These are phyloP conservation scores for Ichneumoninae sp. DNA, from an alignment of 2,888 invertebrate genomes.

Conservation along the genomic window DNA sequence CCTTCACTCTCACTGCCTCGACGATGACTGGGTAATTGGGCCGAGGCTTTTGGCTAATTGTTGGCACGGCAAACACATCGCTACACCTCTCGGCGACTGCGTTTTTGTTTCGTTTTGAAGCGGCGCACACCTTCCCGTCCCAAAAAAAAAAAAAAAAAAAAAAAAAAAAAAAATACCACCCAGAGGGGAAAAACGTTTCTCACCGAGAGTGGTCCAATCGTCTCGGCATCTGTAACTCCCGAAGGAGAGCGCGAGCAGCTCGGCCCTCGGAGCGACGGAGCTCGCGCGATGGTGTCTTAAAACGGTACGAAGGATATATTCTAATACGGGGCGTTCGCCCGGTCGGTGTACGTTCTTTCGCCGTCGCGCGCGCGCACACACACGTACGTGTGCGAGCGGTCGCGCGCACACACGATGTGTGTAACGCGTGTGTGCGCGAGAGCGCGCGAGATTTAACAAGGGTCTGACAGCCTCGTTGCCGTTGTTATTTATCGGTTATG, in stretches of 20 bases:
- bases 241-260: slow-evolving; percentile 11
- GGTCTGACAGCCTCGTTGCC: slow-evolving; percentile 84
- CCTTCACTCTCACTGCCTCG: too few relatives aligned
- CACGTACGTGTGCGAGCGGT: slow-evolving; percentile 29
- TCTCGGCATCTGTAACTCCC: slow-evolving; percentile 50
- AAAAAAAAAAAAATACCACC: slow-evolving; percentile 2
- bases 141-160: background rate
- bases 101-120: background rate
- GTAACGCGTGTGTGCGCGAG: slow-evolving; percentile 54
- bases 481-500: slow-evolving; percentile 84
- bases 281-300: slow-evolving; percentile 41
- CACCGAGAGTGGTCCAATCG: slow-evolving; percentile 46
- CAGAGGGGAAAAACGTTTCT: background rate
- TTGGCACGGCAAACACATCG: background rate
- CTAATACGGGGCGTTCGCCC: slow-evolving; percentile 61
- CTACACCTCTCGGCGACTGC: background rate
- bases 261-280: background rate
- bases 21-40: background rate
- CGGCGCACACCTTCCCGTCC: background rate
- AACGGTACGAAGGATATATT: slow-evolving; percentile 53
- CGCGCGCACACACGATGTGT: slow-evolving; percentile 65
- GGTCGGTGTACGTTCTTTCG: slow-evolving; percentile 48
- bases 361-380: slow-evolving; percentile 25
- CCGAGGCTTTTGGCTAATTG: background rate
- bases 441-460: slow-evolving; percentile 79